Conservation (phyloP, 2,113 vertebrate genomes). For the Sander vitreus region DNA sequence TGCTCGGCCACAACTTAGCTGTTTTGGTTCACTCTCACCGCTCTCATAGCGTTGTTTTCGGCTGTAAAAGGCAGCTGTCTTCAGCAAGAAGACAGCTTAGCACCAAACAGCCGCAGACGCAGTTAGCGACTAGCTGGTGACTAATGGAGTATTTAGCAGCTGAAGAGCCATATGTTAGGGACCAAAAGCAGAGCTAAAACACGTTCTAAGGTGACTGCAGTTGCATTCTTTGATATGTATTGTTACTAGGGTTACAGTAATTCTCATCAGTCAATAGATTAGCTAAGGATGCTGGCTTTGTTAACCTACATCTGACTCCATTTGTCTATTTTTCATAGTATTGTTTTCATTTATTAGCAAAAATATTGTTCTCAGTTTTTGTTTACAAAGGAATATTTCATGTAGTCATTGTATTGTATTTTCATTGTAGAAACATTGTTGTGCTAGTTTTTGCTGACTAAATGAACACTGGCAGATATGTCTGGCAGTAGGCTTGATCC, state of each 20-base stretch:
- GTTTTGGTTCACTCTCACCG: background rate
- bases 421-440: background rate
- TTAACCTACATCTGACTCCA: background rate
- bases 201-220: background rate
- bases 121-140: background rate
- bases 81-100: background rate
- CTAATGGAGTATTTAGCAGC: background rate
- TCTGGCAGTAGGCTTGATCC: conserved; percentile 18
- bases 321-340: background rate
- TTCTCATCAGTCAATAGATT: background rate
- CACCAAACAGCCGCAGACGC: background rate
- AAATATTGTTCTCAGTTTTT: background rate
- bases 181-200: background rate
- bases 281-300: background rate
- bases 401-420: background rate
- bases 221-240: background rate
- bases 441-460: background rate
- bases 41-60: background rate
- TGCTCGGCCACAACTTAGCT: background rate
- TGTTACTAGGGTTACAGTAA: background rate
- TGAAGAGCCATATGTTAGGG: background rate
- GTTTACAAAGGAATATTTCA: background rate
- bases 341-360: conserved; percentile 5
- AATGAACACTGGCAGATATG: background rate
- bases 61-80: background rate